phyloP scores from a whole-genome alignment of 2,797 vertebrate species.

The Myoxocephalus aenaeus region DNA sequence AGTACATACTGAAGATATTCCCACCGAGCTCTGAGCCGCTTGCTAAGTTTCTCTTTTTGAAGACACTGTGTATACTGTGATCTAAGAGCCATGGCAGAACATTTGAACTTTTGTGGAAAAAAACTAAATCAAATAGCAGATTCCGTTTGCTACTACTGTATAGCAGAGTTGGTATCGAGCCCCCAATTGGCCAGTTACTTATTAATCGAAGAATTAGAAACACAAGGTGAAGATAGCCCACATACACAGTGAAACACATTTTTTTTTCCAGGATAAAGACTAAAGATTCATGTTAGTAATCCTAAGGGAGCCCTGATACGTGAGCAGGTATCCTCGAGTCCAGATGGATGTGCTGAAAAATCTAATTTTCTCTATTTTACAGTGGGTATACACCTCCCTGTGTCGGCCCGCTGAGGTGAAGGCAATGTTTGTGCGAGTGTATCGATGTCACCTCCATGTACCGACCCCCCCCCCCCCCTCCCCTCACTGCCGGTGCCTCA shows the following conservation, averaged over 20 bases:
- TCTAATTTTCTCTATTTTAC: constrained; percentile 7
- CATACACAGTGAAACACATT: neutral
- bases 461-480: neutral
- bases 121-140: no score
- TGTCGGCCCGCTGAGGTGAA: constrained; percentile 28
- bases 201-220: neutral
- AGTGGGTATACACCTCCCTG: neutral
- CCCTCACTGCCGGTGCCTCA: constrained; percentile 37
- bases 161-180: no score
- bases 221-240: neutral
- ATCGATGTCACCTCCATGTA: constrained; percentile 34
- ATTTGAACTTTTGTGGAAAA: no score
- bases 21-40: no score
- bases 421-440: constrained; percentile 43
- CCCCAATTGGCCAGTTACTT: no score
- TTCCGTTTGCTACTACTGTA: no score
- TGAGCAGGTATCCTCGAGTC: neutral
- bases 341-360: constrained; percentile 3
- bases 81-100: neutral
- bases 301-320: neutral
- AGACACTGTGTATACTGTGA: neutral
- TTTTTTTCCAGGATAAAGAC: neutral
- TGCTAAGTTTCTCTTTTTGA: no score
- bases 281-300: neutral
- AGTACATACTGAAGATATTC: no score